These are phyloP conservation scores for Agrochola circellaris DNA, from an alignment of 2,888 invertebrate genomes.

Conservation along the genomic window DNA sequence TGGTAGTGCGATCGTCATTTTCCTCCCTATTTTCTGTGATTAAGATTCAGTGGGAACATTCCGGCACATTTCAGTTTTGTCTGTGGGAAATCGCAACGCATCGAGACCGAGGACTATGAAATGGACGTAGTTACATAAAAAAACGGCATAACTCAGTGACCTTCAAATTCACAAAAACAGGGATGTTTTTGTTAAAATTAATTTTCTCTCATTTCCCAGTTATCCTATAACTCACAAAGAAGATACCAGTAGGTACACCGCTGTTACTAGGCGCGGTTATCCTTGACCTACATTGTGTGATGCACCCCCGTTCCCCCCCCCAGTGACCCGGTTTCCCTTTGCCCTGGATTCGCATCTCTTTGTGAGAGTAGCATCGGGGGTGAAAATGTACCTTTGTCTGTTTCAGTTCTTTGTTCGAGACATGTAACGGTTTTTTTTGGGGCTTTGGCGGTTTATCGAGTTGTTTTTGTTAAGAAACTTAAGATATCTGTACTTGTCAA, in stretches of 20 bases:
- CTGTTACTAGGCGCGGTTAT: conserved; percentile 43
- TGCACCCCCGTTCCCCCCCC: conserved; percentile 52
- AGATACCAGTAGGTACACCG: background rate
- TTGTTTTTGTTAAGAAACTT: no score
- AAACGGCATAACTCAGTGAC: no score
- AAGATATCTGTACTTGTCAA: no score
- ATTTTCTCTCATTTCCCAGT: background rate
- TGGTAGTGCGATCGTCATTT: background rate
- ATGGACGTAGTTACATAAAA: no score
- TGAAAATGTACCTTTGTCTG: conserved; percentile 15
- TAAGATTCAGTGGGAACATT: background rate
- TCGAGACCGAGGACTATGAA: no score
- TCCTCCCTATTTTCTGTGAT: background rate
- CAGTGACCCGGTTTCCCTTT: conserved; percentile 37
- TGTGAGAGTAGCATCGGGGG: conserved; percentile 20
- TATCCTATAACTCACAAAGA: conserved; percentile 12
- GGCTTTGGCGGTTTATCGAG: background rate
- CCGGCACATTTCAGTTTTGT: background rate
- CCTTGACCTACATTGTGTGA: conserved; percentile 60
- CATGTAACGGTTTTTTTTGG: conserved; percentile 1
- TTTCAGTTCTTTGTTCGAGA: conserved; percentile 15
- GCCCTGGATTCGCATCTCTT: conserved; percentile 39
- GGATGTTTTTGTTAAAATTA: no score
- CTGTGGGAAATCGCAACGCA: no score
- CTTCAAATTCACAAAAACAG: background rate